Base-by-base conservation (phyloP, 2,113 vertebrate species). In the Phycodurus eques region DNA sequence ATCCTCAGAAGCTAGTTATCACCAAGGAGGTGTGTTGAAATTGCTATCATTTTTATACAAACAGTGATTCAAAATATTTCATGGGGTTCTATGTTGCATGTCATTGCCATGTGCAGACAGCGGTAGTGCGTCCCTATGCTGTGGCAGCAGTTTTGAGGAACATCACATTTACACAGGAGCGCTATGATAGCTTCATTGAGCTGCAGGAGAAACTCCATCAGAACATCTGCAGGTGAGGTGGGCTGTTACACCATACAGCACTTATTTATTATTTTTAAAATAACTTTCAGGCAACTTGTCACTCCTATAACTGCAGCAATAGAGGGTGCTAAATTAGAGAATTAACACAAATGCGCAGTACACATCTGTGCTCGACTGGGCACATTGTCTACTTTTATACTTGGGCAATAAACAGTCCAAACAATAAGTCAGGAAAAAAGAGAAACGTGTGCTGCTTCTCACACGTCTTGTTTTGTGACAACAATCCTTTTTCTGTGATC, bases 141-240 rank as follows among this genome's bases (percentile, higher is more conserved):
- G 98, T 98, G 35, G 97, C 97, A 13, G 98, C 98, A 0, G 94
- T 99, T 42, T 91, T 99, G 74, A 94, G 95, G 20, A 94, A 98
- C 75, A 93, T 99, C 76, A 95, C 92, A 57, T 96, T 99, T 72
- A 96, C 93, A 9, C 93, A 94, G 87, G 95, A 97, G 20, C 90
- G 95, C 0, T 98, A 98, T 0, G 95, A 98, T 71, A 99, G 96
- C 78, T 98, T 99, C 92, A 98, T 99, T 31, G 97, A 99, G 78
- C 94, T 99, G 79, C 98, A 99, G 68, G 98, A 99, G 72, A 99
- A 99, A 70, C 93, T 99, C 6, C 97, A 99, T 85, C 98, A 99
- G 85, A 99, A 99, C 68, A 93, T 99, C 78, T 99, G 98, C 96
- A 98, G 98, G 97, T 97, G 68, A 76, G 92, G 59, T 43, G 2